phyloP scores from a whole-genome alignment of 1,140 invertebrate species.

The Lethocerus indicus region DNA sequence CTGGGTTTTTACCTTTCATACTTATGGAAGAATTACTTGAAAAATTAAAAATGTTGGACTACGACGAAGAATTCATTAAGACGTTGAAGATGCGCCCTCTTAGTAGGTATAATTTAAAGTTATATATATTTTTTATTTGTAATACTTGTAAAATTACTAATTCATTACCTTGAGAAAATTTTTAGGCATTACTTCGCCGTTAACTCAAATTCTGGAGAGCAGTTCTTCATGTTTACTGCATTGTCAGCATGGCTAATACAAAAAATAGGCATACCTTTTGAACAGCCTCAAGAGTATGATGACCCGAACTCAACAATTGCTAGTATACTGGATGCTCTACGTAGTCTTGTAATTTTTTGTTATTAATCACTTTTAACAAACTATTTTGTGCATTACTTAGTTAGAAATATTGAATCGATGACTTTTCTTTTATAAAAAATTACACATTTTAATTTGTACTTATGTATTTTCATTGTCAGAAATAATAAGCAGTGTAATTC shows the following conservation, averaged over 20 bases:
- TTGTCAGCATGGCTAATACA: constrained; percentile 82
- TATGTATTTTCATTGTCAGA: no score
- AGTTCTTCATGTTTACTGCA: constrained; percentile 85
- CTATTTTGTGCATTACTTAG: no score
- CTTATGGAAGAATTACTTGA: constrained; percentile 55
- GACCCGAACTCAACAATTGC: constrained; percentile 84
- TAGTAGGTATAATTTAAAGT: constrained; percentile 32
- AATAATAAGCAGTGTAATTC: no score
- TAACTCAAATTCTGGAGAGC: constrained; percentile 85
- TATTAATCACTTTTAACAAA: no score
- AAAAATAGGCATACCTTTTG: constrained; percentile 64
- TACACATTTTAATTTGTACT: no score
- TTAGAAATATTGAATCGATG: no score
- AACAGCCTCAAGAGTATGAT: constrained; percentile 82
- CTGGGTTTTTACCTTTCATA: constrained; percentile 26
- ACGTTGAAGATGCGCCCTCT: constrained; percentile 69
- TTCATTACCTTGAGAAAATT: not conserved
- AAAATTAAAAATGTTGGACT: constrained; percentile 81
- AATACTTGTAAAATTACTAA: not conserved
- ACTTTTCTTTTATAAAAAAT: no score
- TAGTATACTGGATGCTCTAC: constrained; percentile 58
- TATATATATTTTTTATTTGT: not conserved
- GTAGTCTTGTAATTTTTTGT: constrained; percentile 49
- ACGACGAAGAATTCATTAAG: constrained; percentile 68
- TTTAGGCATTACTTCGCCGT: constrained; percentile 84